Evolutionary conservation across 1,140 invertebrate species (phyloP).

Genomic region (Listronotus bonariensis): DNA sequence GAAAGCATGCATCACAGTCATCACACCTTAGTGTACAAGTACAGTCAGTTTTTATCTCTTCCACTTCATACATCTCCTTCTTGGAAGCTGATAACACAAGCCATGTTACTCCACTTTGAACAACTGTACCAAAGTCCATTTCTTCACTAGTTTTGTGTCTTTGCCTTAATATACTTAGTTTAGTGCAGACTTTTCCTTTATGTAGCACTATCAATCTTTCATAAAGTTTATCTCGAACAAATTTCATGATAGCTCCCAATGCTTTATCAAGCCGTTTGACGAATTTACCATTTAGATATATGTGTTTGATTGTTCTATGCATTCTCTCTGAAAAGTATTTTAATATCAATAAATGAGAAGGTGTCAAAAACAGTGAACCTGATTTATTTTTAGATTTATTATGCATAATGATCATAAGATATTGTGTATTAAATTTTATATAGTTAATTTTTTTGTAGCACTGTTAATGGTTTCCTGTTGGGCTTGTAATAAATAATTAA

Average conservation of each 20-base stretch:
- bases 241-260: conserved; percentile 16
- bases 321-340: no score
- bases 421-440: no score
- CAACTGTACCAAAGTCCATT: not conserved
- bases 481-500: no score
- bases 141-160: conserved; percentile 19
- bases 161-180: conserved; percentile 10
- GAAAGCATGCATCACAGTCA: conserved; percentile 13
- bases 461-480: no score
- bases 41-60: conserved; percentile 22
- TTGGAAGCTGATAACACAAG: conserved; percentile 17
- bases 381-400: no score
- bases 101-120: conserved; percentile 8
- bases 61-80: conserved; percentile 20
- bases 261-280: conserved; percentile 17
- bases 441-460: no score
- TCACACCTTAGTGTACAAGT: conserved; percentile 28
- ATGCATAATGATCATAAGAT: no score
- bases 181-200: conserved; percentile 27
- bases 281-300: conserved; percentile 20
- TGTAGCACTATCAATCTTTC: conserved; percentile 18
- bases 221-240: conserved; percentile 24
- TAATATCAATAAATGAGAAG: no score
- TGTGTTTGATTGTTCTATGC: conserved; percentile 26
- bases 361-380: no score